Base-by-base conservation (phyloP, 1,140 invertebrate genomes). In the Rhopalosiphum padi region DNA sequence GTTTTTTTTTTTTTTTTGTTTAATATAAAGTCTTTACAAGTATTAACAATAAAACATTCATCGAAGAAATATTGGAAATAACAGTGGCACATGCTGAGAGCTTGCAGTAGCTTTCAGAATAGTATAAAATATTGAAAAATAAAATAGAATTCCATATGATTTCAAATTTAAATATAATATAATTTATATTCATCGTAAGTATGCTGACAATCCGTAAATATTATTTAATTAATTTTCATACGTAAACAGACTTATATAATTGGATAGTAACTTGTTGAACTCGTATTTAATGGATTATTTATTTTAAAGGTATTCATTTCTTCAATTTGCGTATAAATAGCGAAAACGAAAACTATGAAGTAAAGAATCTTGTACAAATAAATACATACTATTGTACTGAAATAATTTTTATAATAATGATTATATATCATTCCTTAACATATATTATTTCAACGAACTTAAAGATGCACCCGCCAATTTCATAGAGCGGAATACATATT, bases 11-110 rank as follows among this genome's bases (percentile, higher is more conserved):
- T 77, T n/a, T 11, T 46, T 41, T 41, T 41, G 25, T 60, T 4
- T 15, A n/a, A 35, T n/a, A 77, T 35, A 77, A 77, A 77, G 15
- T 77, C 60, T n/a, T 77, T n/a, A n/a, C 15, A 77, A 77, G 30
- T 77, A 77, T n/a, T 77, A 77, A 77, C n/a, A 77, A 77, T 77
- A 77, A 77, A 77, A 77, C n/a, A 77, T 77, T 77, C 41, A 85
- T 25, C 4, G 41, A 43, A 85, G 4, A 85, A 85, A 85, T 25
- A 85, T 41, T 85, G 41, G 4, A 85, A 11, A 85, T 41, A 41
- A 85, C 37, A 25, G 9, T 85, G 23, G 83, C 2, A 41, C 41
- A 1, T 41, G 83, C 9, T 83, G 83, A 3, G 9, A 85, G 9
- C 22, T 11, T 41, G 83, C 41, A 25, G 83, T 85, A 41, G 43